These are phyloP conservation scores for Thalassaphorura encarpata DNA, from an alignment of 1,140 invertebrate genomes.

Conservation along the genomic window DNA sequence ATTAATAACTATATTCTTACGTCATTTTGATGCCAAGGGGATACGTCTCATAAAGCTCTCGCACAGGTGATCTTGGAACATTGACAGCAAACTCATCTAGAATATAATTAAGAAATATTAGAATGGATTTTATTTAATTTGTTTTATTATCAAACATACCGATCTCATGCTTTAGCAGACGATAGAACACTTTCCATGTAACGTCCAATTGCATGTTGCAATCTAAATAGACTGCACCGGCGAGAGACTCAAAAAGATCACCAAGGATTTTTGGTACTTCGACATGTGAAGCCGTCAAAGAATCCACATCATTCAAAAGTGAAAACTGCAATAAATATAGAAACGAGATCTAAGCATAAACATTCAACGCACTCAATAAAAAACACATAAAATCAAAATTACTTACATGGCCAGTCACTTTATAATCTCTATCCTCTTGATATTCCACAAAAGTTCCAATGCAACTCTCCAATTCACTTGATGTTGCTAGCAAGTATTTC, in stretches of 20 bases:
- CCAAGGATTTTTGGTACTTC: conserved; percentile 93
- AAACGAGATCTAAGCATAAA: conserved; percentile 6
- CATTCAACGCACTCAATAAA: conserved; percentile 14
- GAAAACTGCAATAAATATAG: conserved; percentile 11
- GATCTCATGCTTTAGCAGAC: conserved; percentile 61
- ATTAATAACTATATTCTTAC: too few species aligned
- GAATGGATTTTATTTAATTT: background rate
- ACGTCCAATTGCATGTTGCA: conserved; percentile 59
- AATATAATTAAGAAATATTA: background rate
- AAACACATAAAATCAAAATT: conserved; percentile 1
- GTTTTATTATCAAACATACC: conserved; percentile 33
- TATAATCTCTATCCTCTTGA: conserved; percentile 58
- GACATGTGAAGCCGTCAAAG: conserved; percentile 52
- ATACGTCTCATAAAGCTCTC: conserved; percentile 14
- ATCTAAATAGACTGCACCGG: conserved; percentile 87
- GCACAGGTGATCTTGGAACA: conserved; percentile 17
- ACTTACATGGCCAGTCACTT: conserved; percentile 39
- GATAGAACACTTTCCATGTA: conserved; percentile 75
- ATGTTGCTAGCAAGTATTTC: conserved; percentile 54
- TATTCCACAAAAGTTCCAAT: conserved; percentile 71
- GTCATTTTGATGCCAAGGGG: conserved; percentile 3
- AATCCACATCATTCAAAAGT: conserved; percentile 17
- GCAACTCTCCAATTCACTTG: conserved; percentile 51
- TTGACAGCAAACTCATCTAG: conserved; percentile 17
- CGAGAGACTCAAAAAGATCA: conserved; percentile 85